Conservation (phyloP, 37 sponge, comb jelly and placozoan species). For the Sycon ciliatum region DNA sequence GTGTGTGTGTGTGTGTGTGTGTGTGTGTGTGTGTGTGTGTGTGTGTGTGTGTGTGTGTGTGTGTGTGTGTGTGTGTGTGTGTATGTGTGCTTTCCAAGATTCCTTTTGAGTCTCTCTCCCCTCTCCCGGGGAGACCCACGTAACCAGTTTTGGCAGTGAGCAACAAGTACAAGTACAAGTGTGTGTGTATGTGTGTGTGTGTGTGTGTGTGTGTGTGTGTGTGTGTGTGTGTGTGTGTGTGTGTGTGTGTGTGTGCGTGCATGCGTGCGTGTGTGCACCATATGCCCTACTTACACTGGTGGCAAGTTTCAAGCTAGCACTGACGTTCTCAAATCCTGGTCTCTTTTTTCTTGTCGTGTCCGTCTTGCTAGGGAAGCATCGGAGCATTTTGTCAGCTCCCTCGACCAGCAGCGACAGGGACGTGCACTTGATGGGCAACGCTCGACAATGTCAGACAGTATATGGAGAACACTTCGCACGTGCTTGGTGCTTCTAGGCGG, state of each 20-base stretch:
- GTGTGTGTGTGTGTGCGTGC: conserved; percentile 5
- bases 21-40: too few relatives aligned
- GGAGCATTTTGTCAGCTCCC: conserved; percentile 73
- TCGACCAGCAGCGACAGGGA: conserved; percentile 62
- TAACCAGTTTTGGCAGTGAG: too few relatives aligned
- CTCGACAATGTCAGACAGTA: conserved; percentile 62
- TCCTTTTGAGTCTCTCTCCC: too few relatives aligned
- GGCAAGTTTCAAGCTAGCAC: too few relatives aligned
- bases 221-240: conserved; percentile 12
- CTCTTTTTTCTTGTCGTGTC: too few relatives aligned
- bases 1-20: too few relatives aligned
- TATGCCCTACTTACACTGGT: background rate
- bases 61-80: conserved; percentile 23
- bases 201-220: conserved; percentile 30
- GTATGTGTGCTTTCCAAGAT: too few relatives aligned
- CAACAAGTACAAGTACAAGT: too few relatives aligned
- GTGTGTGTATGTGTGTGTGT: too few relatives aligned
- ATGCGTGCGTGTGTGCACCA: conserved; percentile 5
- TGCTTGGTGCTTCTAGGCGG: background rate
- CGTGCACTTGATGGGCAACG: conserved; percentile 14
- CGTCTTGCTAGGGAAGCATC: conserved; percentile 63
- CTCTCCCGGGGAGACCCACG: too few relatives aligned
- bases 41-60: too few relatives aligned
- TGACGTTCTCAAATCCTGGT: too few relatives aligned
- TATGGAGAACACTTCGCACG: conserved; percentile 67